A percentile compares a stretch with the other conserved stretches of the same genome.
Conservation (phyloP, 2,113 vertebrate species). For the Synodontis membranacea region DNA sequence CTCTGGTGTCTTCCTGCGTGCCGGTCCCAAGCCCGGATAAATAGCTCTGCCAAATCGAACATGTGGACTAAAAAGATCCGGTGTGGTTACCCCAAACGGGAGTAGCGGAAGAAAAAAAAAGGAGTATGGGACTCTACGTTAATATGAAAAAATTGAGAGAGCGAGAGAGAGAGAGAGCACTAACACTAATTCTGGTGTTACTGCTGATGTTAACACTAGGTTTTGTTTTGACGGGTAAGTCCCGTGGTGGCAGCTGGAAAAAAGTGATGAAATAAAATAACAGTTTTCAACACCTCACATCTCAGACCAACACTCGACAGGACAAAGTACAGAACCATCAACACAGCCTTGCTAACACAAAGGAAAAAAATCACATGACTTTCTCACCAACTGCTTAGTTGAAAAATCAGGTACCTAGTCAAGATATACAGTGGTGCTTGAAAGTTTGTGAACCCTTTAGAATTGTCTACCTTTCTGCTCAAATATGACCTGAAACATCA, state of each 20-base stretch:
- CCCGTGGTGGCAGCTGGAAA: slow-evolving; percentile 17
- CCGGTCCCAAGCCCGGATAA: too few relatives aligned
- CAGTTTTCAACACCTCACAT: neutral
- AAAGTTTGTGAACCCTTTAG: too few relatives aligned
- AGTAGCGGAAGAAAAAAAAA: too few relatives aligned
- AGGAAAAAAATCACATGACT: neutral
- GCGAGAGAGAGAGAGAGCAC: neutral
- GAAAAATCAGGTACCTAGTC: neutral
- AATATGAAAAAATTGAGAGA: neutral
- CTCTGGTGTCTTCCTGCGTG: too few relatives aligned
- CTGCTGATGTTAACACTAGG: slow-evolving; percentile 23
- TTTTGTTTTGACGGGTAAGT: neutral
- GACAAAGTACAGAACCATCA: neutral
- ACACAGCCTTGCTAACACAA: neutral
- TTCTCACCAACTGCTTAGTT: neutral
- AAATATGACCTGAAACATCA: too few relatives aligned
- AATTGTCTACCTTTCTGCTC: too few relatives aligned
- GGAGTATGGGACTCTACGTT: neutral
- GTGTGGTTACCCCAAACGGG: too few relatives aligned
- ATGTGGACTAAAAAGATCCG: too few relatives aligned
- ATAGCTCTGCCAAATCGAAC: too few relatives aligned
- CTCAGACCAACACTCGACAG: neutral
- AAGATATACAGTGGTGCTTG: too few relatives aligned
- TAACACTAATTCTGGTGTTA: neutral
- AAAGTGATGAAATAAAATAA: slow-evolving; percentile 3